phyloP scores from a whole-genome alignment of 2,113 vertebrate genomes.

The Callopanchax toddi region DNA sequence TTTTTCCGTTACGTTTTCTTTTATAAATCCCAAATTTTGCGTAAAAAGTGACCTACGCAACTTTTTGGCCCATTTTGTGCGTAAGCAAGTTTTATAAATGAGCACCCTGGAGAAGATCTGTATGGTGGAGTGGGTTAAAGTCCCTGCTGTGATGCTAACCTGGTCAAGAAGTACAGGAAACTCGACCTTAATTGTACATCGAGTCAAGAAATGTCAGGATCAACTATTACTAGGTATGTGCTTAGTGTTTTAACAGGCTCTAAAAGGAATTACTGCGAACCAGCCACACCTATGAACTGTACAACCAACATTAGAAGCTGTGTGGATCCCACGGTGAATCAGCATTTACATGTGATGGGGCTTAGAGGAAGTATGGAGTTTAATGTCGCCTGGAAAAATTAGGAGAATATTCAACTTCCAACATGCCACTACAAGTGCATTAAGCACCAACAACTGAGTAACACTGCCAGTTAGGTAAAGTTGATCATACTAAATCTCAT shows the following conservation, averaged over 20 bases:
- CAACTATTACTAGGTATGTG: neutral
- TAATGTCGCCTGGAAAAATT: too few species aligned
- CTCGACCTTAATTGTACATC: neutral
- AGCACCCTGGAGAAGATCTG: too few species aligned
- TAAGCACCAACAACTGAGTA: neutral
- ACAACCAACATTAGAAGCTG: neutral
- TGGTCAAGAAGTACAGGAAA: neutral
- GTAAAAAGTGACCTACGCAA: too few species aligned
- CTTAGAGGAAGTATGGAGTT: too few species aligned
- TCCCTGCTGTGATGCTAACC: too few species aligned
- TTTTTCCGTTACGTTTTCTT: too few species aligned
- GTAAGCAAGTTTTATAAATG: too few species aligned
- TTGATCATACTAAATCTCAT: neutral
- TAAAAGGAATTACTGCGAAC: neutral
- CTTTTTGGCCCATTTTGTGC: too few species aligned
- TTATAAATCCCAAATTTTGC: too few species aligned
- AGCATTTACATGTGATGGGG: neutral
- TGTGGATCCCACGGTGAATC: neutral
- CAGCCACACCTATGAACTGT: conserved; percentile 16
- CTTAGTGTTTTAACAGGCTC: neutral
- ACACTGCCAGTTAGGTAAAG: neutral
- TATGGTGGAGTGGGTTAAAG: too few species aligned
- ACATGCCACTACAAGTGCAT: too few species aligned
- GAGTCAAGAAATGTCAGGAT: conserved; percentile 1
- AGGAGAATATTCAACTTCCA: too few species aligned